These are phyloP conservation scores for Gavialis gangeticus DNA, from an alignment of 2,113 vertebrate genomes.

Conservation along the genomic window DNA sequence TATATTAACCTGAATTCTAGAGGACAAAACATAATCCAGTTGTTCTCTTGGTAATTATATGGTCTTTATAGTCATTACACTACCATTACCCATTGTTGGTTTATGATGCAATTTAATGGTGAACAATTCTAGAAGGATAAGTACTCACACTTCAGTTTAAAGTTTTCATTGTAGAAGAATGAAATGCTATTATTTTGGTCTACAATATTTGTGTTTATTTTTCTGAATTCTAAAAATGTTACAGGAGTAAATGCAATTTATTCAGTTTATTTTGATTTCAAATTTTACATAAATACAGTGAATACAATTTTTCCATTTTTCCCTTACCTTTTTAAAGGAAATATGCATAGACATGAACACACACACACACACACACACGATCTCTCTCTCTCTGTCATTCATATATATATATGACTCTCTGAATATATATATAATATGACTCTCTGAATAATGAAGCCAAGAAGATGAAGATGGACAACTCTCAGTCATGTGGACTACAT, in stretches of 20 bases:
- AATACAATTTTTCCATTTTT: conserved; percentile 46
- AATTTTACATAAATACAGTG: conserved; percentile 25
- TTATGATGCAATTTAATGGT: conserved; percentile 13
- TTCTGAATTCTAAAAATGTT: background rate
- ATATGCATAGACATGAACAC: conserved; percentile 21
- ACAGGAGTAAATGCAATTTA: background rate
- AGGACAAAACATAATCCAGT: background rate
- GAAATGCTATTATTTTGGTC: background rate
- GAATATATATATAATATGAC: no score
- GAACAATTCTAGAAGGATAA: background rate
- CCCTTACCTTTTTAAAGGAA: conserved; percentile 17
- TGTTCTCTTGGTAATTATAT: background rate
- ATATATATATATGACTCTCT: no score
- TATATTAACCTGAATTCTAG: background rate
- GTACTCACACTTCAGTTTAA: background rate
- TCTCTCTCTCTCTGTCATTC: no score
- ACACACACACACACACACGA: no score
- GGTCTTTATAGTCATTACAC: background rate
- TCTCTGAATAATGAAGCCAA: background rate
- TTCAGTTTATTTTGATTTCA: conserved; percentile 29
- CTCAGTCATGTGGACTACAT: background rate
- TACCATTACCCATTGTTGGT: background rate
- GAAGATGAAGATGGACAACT: background rate
- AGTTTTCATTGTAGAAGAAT: background rate
- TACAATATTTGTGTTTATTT: background rate